Evolutionary conservation across 2,113 vertebrate species (phyloP), one percentile per base, ranked within the genome.

Genomic region (Chaetorhynchus papuensis): DNA sequence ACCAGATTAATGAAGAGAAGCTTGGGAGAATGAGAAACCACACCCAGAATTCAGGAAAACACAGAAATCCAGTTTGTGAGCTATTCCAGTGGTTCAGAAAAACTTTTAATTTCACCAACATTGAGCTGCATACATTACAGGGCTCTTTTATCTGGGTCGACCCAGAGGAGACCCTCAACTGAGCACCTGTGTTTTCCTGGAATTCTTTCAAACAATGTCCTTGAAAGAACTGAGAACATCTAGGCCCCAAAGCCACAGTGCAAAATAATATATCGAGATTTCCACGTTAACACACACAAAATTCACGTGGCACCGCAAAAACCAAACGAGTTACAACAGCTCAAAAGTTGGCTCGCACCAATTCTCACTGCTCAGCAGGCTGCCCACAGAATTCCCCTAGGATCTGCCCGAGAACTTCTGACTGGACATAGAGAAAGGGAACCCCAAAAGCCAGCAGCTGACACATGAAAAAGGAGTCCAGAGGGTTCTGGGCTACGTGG

Each of bases 391-490:
- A 97, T 41, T 98, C 98, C 98, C 99, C 98, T 97, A 98, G 54
- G 45, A 98, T 98, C 89, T 98, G 98, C 77, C 98, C 76, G 10
- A 98, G 97, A 70, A 98, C 97, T 96, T 98, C 98, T 4, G 98
- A 98, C 95, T 98, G 98, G n/a, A 97, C 98, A 97, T 98, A 98
- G 74, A 98, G 98, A 96, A 98, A 98, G 72, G 98, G 98, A 84
- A 98, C 97, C 59, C 98, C 98, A 53, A 98, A 99, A 64, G 98
- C 99, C 95, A 99, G 95, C 95, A 99, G 98, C 98, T 99, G 99
- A 97, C 98, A 98, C 98, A 99, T 98, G 98, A 99, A 99, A 98
- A 98, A 99, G 95, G 98, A 99, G 97, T 99, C 98, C 98, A 99
- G 93, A 95, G 98, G 99, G 91, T 98, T 98, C 95, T 98, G 99